A percentile compares a stretch with the other conserved stretches of the same genome.
Conservation (phyloP, 2,888 invertebrate species). For the Diogma glabrata region DNA sequence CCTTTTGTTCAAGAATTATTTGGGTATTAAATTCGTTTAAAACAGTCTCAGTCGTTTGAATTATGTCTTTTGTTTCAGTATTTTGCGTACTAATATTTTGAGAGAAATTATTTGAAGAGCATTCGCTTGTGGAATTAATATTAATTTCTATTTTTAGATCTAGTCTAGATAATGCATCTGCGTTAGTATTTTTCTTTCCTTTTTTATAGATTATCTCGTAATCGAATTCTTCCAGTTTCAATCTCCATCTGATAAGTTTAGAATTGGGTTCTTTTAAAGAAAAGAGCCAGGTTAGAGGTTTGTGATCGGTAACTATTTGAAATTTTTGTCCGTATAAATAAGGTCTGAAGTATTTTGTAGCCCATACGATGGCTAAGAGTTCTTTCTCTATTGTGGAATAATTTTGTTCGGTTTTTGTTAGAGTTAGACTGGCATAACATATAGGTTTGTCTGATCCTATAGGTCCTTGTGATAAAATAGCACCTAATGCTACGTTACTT, state of each 20-base stretch:
- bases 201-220: not conserved
- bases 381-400: constrained; percentile 29
- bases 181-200: not conserved
- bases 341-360: constrained; percentile 15
- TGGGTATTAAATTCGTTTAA: not conserved
- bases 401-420: constrained; percentile 18
- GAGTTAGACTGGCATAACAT: constrained; percentile 21
- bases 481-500: not conserved
- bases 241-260: not conserved
- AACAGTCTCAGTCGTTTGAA: not conserved
- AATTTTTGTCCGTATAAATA: not conserved
- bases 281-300: not conserved
- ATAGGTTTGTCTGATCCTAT: constrained; percentile 7
- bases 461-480: constrained; percentile 1
- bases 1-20: not conserved
- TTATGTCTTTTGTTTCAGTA: not conserved
- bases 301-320: not conserved
- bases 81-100: too few species aligned
- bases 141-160: not conserved
- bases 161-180: not conserved
- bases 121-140: not conserved
- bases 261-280: not conserved
- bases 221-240: not conserved
- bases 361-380: constrained; percentile 26
- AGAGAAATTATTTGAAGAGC: too few species aligned